Conservation (phyloP, 2,888 invertebrate species). For the Germaria angustata region DNA sequence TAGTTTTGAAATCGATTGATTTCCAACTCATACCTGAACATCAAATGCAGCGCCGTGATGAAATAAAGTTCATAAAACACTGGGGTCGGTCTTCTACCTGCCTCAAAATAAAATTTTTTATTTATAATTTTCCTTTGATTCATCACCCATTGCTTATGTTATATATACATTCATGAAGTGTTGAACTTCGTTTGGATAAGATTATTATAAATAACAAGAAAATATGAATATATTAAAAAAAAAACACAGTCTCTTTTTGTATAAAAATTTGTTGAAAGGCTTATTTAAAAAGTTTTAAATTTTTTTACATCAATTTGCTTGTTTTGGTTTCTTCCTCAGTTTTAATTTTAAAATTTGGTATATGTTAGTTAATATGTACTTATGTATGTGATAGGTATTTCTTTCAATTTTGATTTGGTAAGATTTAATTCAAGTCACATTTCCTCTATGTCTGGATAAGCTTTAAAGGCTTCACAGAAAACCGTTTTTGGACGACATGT, state of each 20-base stretch:
- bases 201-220: not conserved
- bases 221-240: not conserved
- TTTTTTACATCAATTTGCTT: conserved; percentile 19
- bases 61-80: too few relatives aligned
- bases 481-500: too few relatives aligned
- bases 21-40: too few relatives aligned
- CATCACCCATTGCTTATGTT: not conserved
- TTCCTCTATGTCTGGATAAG: not conserved
- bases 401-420: conserved; percentile 1
- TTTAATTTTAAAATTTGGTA: conserved; percentile 31
- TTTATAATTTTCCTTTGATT: too few relatives aligned
- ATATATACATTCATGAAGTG: not conserved
- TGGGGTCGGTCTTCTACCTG: too few relatives aligned
- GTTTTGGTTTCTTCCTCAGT: conserved; percentile 29
- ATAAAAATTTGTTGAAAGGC: not conserved
- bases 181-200: not conserved
- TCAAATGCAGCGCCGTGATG: too few relatives aligned
- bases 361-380: not conserved
- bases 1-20: too few relatives aligned
- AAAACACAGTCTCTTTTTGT: conserved; percentile 2
- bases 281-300: not conserved
- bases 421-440: not conserved
- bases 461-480: too few relatives aligned
- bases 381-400: not conserved
- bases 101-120: too few relatives aligned